phyloP scores from a whole-genome alignment of 2,888 invertebrate species.

The Leucania comma region DNA sequence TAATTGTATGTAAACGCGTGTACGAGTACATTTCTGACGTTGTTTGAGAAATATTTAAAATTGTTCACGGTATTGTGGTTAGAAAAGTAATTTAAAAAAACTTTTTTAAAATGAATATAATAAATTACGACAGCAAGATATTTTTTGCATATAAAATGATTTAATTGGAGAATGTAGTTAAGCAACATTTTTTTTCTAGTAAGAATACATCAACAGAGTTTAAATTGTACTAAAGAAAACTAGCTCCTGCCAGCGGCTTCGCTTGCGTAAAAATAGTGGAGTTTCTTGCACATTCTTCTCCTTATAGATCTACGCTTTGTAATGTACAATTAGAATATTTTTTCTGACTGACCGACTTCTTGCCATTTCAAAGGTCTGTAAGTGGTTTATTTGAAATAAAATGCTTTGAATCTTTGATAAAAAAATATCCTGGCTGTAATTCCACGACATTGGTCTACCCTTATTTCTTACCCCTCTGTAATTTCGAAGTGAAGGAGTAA shows the following conservation, averaged over 20 bases:
- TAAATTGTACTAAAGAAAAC: neutral
- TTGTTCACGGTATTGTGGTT: slow-evolving; percentile 21
- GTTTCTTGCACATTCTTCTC: no score
- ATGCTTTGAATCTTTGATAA: no score
- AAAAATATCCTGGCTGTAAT: no score
- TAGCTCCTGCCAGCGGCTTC: neutral
- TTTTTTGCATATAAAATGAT: neutral
- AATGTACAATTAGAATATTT: no score
- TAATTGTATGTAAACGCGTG: slow-evolving; percentile 52
- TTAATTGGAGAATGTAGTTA: neutral
- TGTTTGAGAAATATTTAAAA: slow-evolving; percentile 18
- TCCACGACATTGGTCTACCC: no score
- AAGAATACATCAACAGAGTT: neutral
- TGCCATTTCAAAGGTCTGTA: no score
- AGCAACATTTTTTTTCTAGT: neutral
- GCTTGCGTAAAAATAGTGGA: no score
- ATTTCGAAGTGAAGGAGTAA: no score
- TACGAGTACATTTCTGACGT: slow-evolving; percentile 23
- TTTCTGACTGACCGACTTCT: no score
- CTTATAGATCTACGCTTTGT: no score
- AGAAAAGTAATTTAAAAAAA: neutral
- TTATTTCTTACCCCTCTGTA: no score
- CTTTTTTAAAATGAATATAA: neutral
- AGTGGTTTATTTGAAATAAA: no score
- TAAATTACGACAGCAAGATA: neutral